These are phyloP conservation scores for Rhinoderma darwinii DNA, from an alignment of 2,113 vertebrate species.

Conservation along the genomic window DNA sequence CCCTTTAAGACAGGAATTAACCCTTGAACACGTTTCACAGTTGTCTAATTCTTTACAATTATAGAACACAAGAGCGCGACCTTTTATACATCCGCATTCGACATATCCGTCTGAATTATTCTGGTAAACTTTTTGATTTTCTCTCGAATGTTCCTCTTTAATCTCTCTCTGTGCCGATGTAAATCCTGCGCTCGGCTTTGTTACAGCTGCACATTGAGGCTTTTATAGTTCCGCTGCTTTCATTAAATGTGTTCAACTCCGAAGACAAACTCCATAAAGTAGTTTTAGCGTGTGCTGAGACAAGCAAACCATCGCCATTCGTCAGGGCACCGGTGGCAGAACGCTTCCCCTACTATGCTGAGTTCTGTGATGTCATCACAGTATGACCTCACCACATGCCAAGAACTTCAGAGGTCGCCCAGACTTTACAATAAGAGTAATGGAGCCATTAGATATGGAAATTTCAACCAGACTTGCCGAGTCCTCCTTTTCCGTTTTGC, in stretches of 20 bases:
- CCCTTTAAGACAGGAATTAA: no score
- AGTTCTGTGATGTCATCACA: conserved; percentile 45
- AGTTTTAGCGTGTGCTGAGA: background rate
- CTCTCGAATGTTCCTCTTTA: background rate
- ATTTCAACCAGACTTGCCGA: conserved; percentile 8
- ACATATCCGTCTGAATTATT: background rate
- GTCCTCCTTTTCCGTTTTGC: conserved; percentile 22
- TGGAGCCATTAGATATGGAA: conserved; percentile 44
- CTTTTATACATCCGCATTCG: background rate
- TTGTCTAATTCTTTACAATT: no score
- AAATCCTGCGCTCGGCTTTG: background rate
- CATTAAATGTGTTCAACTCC: conserved; percentile 7
- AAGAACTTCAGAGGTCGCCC: background rate
- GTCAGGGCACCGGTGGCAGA: background rate
- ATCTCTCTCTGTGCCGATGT: background rate
- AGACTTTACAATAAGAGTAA: conserved; percentile 13
- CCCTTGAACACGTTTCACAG: no score
- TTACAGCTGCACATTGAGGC: background rate
- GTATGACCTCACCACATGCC: conserved; percentile 20
- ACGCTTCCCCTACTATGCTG: background rate
- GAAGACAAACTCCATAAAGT: background rate
- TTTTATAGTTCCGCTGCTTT: conserved; percentile 3
- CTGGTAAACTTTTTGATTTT: background rate
- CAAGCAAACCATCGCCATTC: background rate
- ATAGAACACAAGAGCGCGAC: background rate